Evolutionary conservation across 2,888 invertebrate species (phyloP).

Genomic region (Agriotes lineatus): DNA sequence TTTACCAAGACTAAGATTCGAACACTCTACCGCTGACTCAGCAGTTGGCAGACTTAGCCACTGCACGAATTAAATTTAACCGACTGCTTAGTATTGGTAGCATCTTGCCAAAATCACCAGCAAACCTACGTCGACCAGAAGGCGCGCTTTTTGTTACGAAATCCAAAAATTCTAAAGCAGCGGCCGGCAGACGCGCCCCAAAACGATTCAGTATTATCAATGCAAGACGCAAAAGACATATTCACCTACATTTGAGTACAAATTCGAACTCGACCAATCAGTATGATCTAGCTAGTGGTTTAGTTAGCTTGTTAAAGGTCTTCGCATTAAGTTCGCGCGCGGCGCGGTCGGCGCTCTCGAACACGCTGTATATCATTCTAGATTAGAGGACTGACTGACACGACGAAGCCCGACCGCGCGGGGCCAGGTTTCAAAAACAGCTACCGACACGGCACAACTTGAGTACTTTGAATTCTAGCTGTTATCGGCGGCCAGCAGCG

Average conservation of each 20-base stretch:
- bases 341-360: not conserved
- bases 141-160: too few species aligned
- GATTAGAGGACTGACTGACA: constrained; percentile 14
- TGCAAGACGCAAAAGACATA: constrained; percentile 43
- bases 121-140: too few species aligned
- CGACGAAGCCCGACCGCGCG: not conserved
- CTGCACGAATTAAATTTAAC: too few species aligned
- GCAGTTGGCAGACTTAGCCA: too few species aligned
- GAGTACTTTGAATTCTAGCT: constrained; percentile 49
- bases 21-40: too few species aligned
- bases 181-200: not conserved
- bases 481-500: constrained; percentile 50
- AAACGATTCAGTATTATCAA: constrained; percentile 49
- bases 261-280: constrained; percentile 49
- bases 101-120: too few species aligned
- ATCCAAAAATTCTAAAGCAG: too few species aligned
- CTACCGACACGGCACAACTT: constrained; percentile 57
- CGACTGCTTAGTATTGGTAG: too few species aligned
- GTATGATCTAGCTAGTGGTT: constrained; percentile 36
- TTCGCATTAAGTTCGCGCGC: not conserved
- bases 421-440: constrained; percentile 58
- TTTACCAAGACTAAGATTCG: too few species aligned
- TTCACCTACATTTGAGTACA: constrained; percentile 48
- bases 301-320: constrained; percentile 35
- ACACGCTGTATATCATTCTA: constrained; percentile 1